phyloP scores from a whole-genome alignment of 2,888 invertebrate genomes.

The Sabellastarte sp. region DNA sequence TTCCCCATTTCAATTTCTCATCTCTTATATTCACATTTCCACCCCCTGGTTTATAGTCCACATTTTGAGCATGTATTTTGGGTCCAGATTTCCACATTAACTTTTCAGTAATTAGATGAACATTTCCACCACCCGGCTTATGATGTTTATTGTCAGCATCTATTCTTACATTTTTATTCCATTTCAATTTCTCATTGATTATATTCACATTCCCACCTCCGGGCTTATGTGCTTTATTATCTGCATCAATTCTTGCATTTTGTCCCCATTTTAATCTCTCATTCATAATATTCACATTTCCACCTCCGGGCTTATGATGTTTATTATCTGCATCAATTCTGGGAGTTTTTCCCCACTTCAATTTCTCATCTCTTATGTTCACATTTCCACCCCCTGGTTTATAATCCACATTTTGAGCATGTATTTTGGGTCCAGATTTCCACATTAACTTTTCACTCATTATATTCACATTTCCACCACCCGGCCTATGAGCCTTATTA shows the following conservation, averaged over 20 bases:
- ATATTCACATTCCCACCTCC: constrained; percentile 25
- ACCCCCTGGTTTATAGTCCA: neutral
- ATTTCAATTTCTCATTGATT: too few relatives aligned
- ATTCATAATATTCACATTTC: constrained; percentile 15
- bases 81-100: neutral
- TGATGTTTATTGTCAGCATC: constrained; percentile 19
- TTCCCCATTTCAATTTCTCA: neutral
- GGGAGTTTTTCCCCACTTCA: neutral
- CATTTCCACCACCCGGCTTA: neutral
- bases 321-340: neutral
- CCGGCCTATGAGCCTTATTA: neutral
- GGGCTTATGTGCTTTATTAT: constrained; percentile 23
- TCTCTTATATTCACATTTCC: neutral
- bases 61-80: neutral
- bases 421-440: neutral
- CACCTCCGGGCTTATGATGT: constrained; percentile 2
- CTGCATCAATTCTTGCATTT: constrained; percentile 9
- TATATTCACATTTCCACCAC: neutral
- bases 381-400: constrained; percentile 15
- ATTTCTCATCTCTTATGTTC: neutral
- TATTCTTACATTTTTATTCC: constrained; percentile 28
- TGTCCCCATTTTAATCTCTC: neutral
- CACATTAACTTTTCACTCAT: neutral
- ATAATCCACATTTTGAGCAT: constrained; percentile 17
- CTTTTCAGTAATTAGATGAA: neutral